Evolutionary conservation across 2,113 vertebrate species (phyloP), one percentile per base, ranked within the genome.

Genomic region (Opisthocomus hoazin): DNA sequence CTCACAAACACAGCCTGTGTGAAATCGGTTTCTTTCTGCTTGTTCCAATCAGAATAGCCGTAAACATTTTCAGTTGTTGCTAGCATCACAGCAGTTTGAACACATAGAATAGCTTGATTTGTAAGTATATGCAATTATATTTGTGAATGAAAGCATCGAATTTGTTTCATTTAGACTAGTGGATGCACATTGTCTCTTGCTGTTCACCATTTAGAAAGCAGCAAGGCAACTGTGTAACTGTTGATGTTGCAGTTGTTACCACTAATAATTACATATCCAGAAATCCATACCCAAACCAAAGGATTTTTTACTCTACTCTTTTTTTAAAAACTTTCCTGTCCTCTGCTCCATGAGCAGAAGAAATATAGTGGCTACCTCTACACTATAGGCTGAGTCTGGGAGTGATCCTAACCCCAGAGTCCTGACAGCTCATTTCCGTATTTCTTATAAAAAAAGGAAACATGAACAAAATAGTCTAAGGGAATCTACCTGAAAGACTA

Each of bases 1-100:
- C 43, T 66, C n/a, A 60, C 43, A 77, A 75, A n/a, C 32, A 50
- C 50, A 91, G 66, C 10, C 70, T 76, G 4, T 41, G 43, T 41
- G 75, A 84, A 89, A 87, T 32, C 6, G 3, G 43, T 56, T 89
- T 88, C 16, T 30, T 84, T 92, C 54, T 63, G 24, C 75, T 90
- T 84, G 9, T 60, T 94, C 39, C 68, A 92, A 27, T 87, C 93
- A 95, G 43, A 92, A 75, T 37, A 84, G 30, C 65, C 89, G 65
- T 81, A 93, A 94, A 92, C 64, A 56, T 89, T 90, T 89, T 84
- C 64, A 51, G 85, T 93, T 88, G 60, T 66, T 93, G 45, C 54
- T 94, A 77, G 85, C 78, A 90, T 60, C 81, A 43, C 61, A 73
- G 65, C 56, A 90, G 73, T 64, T 63, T 89, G 65, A 94, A 75